Percentiles rank a stretch among this genome's conserved stretches.
Evolutionary conservation across 1,140 invertebrate species (phyloP).

Genomic region (Stegodyphus mimosarum): DNA sequence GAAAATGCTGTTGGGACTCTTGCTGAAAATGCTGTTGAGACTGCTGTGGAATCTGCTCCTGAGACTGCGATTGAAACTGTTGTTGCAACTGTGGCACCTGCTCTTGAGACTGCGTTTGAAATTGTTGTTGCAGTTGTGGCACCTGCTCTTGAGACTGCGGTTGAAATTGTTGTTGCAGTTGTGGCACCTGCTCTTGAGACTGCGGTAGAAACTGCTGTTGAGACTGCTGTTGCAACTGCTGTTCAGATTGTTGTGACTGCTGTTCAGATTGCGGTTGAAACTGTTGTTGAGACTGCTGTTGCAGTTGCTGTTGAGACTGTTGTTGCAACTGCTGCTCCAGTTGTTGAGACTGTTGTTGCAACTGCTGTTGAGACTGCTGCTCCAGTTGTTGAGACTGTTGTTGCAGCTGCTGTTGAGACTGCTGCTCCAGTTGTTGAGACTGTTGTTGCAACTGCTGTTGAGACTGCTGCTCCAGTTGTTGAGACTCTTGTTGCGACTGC

Average conservation of each 20-base stretch:
- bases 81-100: neutral
- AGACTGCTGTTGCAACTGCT: neutral
- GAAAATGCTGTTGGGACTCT: neutral
- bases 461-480: neutral
- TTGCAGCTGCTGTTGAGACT: neutral
- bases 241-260: neutral
- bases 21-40: neutral
- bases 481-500: neutral
- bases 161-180: neutral
- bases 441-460: constrained; percentile 9
- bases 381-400: neutral
- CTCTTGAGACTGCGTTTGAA: neutral
- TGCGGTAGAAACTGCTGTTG: neutral
- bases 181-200: neutral
- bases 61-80: neutral
- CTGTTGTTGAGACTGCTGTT: constrained; percentile 1
- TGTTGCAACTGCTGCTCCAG: neutral
- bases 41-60: neutral
- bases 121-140: neutral
- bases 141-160: neutral
- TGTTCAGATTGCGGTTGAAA: neutral
- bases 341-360: neutral
- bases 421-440: neutral
- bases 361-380: neutral
- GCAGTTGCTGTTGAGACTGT: neutral